Evolutionary conservation across 2,113 vertebrate species (phyloP), one percentile per base, ranked within the genome.

Genomic region (Acinonyx jubatus): DNA sequence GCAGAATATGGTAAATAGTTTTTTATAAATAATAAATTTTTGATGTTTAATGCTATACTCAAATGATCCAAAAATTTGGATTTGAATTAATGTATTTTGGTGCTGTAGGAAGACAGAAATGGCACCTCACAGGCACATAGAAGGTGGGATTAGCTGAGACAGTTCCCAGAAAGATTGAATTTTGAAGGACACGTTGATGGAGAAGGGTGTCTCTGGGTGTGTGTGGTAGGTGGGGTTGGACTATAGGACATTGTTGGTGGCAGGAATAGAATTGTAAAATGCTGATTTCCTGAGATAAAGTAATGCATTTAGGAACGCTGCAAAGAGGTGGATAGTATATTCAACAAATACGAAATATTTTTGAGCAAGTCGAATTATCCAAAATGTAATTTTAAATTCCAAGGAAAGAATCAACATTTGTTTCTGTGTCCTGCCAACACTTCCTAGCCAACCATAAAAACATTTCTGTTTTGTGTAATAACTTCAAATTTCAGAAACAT

Each of bases 11-110:
- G 48, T 82, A 71, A 69, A 41, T 92, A 48, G 23, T 45, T 27
- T 89, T 85, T 90, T 52, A 68, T 86, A 33, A 91, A 48, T 63
- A 66, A 57, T 66, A 92, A 94, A 21, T 90, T 87, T 25, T 82
- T 66, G 18, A 61, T 29, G 41, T 84, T 23, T 90, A 80, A 80
- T 78, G 29, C 41, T 80, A 7, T 1, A 33, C n/a, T 93, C 85
- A 95, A 83, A 61, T 63, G 7, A 92, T 63, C 18, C 68, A 55
- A 85, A 93, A 38, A 5, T 68, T 48, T 63, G 92, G 76, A 57
- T 87, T 96, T 81, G 21, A 94, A 86, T 87, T 83, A 63, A 15
- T 61, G 4, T 87, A 45, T 96, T 85, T 89, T 86, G 71, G 29
- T 91, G 63, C 76, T 73, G 3, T 63, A 48, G 45, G 41, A 63